Evolutionary conservation across 2,888 invertebrate genomes (phyloP).

Genomic region (Dugesia japonica): DNA sequence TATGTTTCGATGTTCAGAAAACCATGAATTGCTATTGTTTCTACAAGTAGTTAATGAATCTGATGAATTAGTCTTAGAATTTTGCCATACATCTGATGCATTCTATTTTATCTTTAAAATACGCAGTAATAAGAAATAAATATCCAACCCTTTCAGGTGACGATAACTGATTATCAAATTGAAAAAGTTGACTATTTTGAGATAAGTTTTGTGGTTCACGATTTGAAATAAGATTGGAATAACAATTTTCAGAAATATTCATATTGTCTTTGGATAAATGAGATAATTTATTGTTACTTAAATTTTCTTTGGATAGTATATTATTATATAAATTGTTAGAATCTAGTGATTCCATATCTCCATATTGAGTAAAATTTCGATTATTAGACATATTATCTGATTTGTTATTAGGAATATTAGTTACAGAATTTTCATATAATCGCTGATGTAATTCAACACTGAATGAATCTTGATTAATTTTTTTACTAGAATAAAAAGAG

Average conservation of each 20-base stretch:
- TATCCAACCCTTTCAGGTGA: not conserved
- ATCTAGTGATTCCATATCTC: not conserved
- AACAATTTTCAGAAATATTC: not conserved
- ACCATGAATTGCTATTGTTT: not conserved
- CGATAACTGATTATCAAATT: not conserved
- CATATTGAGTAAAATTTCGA: not conserved
- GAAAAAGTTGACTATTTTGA: not conserved
- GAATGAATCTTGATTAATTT: not conserved
- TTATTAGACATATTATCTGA: not conserved
- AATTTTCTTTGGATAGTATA: not conserved
- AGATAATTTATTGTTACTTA: not conserved
- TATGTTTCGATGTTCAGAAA: not conserved
- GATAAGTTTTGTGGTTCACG: conserved; percentile 7
- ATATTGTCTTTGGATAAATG: conserved; percentile 5
- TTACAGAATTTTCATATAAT: not conserved
- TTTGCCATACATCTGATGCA: not conserved
- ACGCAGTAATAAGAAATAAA: not conserved
- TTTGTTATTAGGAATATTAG: not conserved
- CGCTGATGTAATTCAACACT: not conserved
- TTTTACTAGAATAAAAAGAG: not conserved
- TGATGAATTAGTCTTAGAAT: not conserved
- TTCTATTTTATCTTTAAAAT: not conserved
- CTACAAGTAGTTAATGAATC: not conserved
- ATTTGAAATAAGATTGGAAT: not conserved
- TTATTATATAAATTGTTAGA: not conserved